Conservation (phyloP, 1,140 invertebrate genomes). For the Scaptomyza hsui region DNA sequence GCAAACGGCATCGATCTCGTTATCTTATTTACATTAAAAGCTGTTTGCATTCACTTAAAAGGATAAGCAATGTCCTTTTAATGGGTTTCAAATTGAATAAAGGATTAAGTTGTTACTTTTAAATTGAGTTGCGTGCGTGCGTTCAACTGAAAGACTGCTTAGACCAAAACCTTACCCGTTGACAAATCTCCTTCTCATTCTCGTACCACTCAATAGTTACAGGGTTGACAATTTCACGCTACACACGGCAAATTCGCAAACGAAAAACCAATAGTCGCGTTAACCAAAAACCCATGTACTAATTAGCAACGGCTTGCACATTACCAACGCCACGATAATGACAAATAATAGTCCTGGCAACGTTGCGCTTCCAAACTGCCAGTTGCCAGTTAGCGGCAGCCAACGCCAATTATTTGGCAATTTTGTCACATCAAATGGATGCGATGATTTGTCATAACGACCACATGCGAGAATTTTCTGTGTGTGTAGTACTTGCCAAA, state of each 20-base stretch:
- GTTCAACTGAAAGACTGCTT: conserved; percentile 63
- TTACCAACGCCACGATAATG: conserved; percentile 39
- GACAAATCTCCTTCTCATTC: not conserved
- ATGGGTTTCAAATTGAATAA: conserved; percentile 84
- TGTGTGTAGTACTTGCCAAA: not conserved
- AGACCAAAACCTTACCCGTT: conserved; percentile 20
- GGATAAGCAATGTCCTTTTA: conserved; percentile 84
- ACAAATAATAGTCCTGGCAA: conserved; percentile 59
- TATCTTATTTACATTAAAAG: conserved; percentile 84
- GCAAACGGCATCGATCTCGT: conserved; percentile 76
- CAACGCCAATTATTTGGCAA: conserved; percentile 73
- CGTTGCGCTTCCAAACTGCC: conserved; percentile 17
- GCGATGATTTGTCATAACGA: conserved; percentile 77
- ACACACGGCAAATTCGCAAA: conserved; percentile 17
- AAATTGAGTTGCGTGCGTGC: conserved; percentile 82
- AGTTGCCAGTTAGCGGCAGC: conserved; percentile 2
- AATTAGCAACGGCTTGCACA: conserved; percentile 74
- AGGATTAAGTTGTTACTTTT: conserved; percentile 84
- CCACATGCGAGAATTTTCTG: conserved; percentile 68
- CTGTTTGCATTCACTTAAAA: conserved; percentile 84
- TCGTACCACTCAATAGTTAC: not conserved
- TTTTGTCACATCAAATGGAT: conserved; percentile 70
- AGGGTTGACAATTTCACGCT: conserved; percentile 46
- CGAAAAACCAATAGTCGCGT: conserved; percentile 62
- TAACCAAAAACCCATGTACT: conserved; percentile 56